Base-by-base conservation (phyloP, 2,113 vertebrate genomes). In the Pachyramphus minor region DNA sequence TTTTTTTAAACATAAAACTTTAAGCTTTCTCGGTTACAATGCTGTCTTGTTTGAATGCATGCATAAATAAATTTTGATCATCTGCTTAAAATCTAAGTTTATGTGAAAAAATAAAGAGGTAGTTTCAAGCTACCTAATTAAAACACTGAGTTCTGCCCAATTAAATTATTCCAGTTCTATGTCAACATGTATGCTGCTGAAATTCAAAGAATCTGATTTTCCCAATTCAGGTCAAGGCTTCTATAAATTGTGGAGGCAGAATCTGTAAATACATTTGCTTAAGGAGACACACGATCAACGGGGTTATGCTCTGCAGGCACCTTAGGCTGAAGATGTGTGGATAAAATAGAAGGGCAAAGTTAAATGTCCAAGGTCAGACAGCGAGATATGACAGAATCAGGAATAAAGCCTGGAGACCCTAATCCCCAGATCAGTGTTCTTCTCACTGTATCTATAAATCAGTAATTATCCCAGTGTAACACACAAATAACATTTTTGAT, bases 1-100 rank as follows among this genome's bases (percentile, higher is more conserved):
- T 78, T 81, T 94, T 93, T 96, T 95, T 73, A 50, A 96, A 95
- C 84, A 75, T 71, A 95, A 89, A 96, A 93, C 67, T 95, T 94
- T 60, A 91, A 92, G 93, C 63, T 89, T 90, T 90, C 92, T 95
- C 95, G 94, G 72, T 94, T 97, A 76, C 62, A 94, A 69, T 64
- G 49, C 69, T 76, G 66, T 52, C 87, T 89, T 73, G 31, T 90
- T 67, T 52, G 67, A 59, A 87, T 52, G 74, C 64, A 73, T 64
- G 76, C 77, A 92, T 84, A 92, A 88, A 81, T 84, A 87, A 85
- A 75, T 90, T 77, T 78, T 50, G 73, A 84, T 95, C 58, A 84
- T 94, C 92, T 96, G 50, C 69, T 94, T 72, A 80, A 96, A 86
- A 83, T 82, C 41, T 88, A 90, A 83, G 42, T 84, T 93, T 31